phyloP scores from a whole-genome alignment of 1,140 invertebrate species.

The Drosophila pandora region DNA sequence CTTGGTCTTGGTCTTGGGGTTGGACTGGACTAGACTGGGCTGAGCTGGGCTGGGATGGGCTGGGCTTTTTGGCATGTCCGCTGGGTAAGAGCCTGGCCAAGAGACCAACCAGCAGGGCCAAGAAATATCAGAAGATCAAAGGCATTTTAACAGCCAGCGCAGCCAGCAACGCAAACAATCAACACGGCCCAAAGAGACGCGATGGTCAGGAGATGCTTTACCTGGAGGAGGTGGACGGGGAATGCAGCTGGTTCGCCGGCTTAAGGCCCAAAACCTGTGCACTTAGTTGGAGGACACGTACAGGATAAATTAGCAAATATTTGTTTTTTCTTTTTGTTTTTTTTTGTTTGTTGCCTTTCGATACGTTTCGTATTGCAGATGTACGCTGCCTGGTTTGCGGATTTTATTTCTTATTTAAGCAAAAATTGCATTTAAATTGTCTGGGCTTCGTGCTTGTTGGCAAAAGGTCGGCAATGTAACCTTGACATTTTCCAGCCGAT shows the following conservation, averaged over 20 bases:
- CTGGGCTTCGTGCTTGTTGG: slow-evolving; percentile 45
- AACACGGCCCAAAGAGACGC: slow-evolving; percentile 60
- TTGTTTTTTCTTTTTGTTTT: slow-evolving; percentile 57
- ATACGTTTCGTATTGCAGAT: slow-evolving; percentile 10
- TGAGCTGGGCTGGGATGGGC: slow-evolving; percentile 13
- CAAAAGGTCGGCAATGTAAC: slow-evolving; percentile 71
- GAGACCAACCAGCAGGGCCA: slow-evolving; percentile 20
- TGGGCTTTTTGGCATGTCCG: slow-evolving; percentile 40
- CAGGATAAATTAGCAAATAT: slow-evolving; percentile 83
- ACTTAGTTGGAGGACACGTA: slow-evolving; percentile 81
- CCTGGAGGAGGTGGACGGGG: slow-evolving; percentile 35
- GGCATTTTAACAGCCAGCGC: slow-evolving; percentile 80
- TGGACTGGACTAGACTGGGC: slow-evolving; percentile 3
- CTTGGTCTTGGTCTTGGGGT: slow-evolving; percentile 1
- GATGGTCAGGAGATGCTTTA: slow-evolving; percentile 12
- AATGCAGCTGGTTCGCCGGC: slow-evolving; percentile 42
- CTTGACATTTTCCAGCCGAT: slow-evolving; percentile 67
- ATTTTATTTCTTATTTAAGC: slow-evolving; percentile 83
- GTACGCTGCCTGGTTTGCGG: slow-evolving; percentile 31
- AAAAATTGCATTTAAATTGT: slow-evolving; percentile 83
- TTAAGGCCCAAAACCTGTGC: slow-evolving; percentile 77
- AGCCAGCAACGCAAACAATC: slow-evolving; percentile 74
- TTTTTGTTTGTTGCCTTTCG: neutral
- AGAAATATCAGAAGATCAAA: slow-evolving; percentile 82
- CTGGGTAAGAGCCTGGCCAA: slow-evolving; percentile 15